phyloP scores from a whole-genome alignment of 2,113 vertebrate genomes.

The Oenanthe oenanthe region DNA sequence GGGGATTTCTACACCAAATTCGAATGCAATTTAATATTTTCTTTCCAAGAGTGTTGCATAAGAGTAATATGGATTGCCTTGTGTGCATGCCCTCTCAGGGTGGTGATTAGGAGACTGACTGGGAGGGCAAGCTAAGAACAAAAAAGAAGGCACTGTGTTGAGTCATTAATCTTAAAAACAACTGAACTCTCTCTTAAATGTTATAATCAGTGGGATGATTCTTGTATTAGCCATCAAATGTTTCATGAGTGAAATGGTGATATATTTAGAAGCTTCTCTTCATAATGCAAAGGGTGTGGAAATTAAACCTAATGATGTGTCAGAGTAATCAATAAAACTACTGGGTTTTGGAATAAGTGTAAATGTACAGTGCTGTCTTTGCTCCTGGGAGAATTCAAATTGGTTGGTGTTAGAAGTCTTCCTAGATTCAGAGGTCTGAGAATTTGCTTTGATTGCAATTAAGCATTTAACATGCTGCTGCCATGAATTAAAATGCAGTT shows the following conservation, averaged over 20 bases:
- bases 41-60: neutral
- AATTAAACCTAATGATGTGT: conserved; percentile 12
- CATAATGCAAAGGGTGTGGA: neutral
- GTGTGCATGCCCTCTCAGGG: neutral
- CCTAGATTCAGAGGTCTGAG: neutral
- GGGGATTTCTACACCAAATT: neutral
- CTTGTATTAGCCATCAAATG: conserved; percentile 14
- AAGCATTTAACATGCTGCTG: neutral
- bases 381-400: neutral
- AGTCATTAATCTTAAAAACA: conserved; percentile 20
- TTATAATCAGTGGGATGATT: conserved; percentile 7
- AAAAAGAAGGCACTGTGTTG: neutral
- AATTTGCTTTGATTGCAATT: neutral
- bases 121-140: neutral
- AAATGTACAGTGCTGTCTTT: neutral
- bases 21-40: neutral
- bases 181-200: neutral
- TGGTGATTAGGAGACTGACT: neutral
- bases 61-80: neutral
- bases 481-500: neutral
- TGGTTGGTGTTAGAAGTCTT: neutral
- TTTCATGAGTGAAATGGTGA: neutral
- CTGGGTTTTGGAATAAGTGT: neutral
- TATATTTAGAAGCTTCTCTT: conserved; percentile 38
- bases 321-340: neutral